These are phyloP conservation scores for Alectura lathami DNA, from an alignment of 2,113 vertebrate genomes.

Conservation along the genomic window DNA sequence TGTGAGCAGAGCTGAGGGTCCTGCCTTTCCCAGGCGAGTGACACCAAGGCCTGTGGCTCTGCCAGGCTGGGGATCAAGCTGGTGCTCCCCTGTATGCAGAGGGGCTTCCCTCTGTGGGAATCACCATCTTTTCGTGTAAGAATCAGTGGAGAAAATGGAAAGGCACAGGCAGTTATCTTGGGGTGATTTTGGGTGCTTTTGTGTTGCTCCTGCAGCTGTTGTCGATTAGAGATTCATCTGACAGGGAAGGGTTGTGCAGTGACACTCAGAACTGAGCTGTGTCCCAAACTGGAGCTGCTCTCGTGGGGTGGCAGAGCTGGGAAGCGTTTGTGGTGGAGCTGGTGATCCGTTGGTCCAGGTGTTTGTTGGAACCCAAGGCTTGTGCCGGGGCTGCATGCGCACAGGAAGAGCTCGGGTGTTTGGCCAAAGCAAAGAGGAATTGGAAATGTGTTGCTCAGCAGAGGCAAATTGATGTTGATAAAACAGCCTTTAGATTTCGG, in stretches of 20 bases:
- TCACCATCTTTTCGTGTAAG: background rate
- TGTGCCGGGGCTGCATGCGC: background rate
- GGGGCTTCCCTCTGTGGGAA: background rate
- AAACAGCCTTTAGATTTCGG: background rate
- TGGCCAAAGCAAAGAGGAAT: background rate
- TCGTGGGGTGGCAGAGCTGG: accelerated
- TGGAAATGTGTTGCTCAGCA: background rate
- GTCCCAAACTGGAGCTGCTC: background rate
- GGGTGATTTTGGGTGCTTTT: accelerated
- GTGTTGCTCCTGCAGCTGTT: background rate
- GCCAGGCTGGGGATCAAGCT: background rate
- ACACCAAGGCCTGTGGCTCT: background rate
- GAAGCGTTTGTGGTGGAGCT: background rate
- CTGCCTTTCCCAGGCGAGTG: background rate
- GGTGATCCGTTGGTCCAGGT: background rate
- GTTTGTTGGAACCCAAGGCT: background rate
- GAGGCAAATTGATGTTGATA: background rate
- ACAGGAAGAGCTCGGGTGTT: background rate
- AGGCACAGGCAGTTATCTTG: background rate
- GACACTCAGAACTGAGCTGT: background rate
- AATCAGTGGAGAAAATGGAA: background rate
- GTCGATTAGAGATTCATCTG: background rate
- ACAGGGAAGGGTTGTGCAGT: background rate
- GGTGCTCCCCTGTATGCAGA: background rate
- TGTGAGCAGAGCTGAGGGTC: background rate